Evolutionary conservation across 2,888 invertebrate species (phyloP).

Genomic region (Chymomyza amoena): DNA sequence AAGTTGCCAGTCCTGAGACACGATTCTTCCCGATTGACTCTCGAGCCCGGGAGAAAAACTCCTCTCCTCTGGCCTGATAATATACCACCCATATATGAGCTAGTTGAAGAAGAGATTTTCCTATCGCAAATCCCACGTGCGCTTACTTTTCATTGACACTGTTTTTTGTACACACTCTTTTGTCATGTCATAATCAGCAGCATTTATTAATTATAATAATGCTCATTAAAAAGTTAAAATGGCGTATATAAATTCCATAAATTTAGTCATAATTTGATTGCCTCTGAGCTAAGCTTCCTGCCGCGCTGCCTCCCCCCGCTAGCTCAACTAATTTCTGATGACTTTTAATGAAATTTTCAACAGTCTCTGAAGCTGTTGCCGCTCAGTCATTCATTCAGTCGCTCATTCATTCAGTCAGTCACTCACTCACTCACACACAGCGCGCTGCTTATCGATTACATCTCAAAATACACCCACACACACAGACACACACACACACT

Average conservation of each 20-base stretch:
- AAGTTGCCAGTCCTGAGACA: too few species aligned
- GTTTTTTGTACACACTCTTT: background rate
- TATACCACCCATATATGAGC: too few species aligned
- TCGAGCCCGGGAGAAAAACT: too few species aligned
- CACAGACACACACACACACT: background rate
- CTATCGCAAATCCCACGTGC: too few species aligned
- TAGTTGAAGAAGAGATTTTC: too few species aligned
- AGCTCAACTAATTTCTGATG: background rate
- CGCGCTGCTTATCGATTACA: too few species aligned
- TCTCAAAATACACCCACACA: background rate
- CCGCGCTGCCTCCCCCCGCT: too few species aligned
- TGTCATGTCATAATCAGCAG: slow-evolving; percentile 25
- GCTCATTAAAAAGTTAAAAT: slow-evolving; percentile 58
- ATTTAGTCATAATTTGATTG: slow-evolving; percentile 59
- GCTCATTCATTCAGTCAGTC: slow-evolving; percentile 37
- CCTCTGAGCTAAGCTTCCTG: background rate
- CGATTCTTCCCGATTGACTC: too few species aligned
- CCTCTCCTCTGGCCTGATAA: too few species aligned
- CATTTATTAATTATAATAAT: slow-evolving; percentile 62
- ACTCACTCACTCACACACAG: slow-evolving; percentile 21
- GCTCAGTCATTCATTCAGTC: slow-evolving; percentile 15
- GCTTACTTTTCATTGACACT: too few species aligned
- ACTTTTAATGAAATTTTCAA: slow-evolving; percentile 60
- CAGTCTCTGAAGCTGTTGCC: slow-evolving; percentile 21
- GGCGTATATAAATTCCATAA: slow-evolving; percentile 38